phyloP scores from a whole-genome alignment of 2,113 vertebrate species.

The Salminus brasiliensis region DNA sequence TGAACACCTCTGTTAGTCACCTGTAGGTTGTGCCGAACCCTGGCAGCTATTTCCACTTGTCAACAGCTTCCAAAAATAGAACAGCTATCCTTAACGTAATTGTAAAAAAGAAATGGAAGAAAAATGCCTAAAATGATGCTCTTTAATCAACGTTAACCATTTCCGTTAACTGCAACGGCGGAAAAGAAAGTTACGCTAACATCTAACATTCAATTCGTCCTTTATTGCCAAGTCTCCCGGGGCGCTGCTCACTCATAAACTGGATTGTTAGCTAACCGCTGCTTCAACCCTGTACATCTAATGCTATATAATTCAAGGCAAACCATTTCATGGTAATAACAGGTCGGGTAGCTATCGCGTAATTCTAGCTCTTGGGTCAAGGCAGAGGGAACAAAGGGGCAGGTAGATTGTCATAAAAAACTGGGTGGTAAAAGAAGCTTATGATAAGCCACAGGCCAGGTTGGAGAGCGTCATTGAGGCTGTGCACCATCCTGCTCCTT shows the following conservation, averaged over 20 bases:
- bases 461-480: not conserved
- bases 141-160: conserved; percentile 7
- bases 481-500: conserved; percentile 24
- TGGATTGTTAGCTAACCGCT: not conserved
- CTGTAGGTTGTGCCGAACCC: conserved; percentile 84
- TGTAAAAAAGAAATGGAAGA: not conserved
- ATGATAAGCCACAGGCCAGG: not conserved
- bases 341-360: conserved; percentile 27
- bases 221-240: not conserved
- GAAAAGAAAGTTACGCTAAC: not conserved
- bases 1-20: conserved; percentile 99
- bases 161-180: not conserved
- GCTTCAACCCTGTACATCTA: not conserved
- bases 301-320: conserved; percentile 22
- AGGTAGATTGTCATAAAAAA: not conserved
- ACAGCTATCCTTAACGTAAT: conserved; percentile 13
- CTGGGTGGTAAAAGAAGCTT: not conserved
- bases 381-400: conserved; percentile 15
- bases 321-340: conserved; percentile 38
- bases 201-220: too few species aligned
- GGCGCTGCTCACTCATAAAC: conserved; percentile 1
- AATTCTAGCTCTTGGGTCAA: conserved; percentile 30
- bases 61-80: conserved; percentile 93
- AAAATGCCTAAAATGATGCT: not conserved
- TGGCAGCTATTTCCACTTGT: conserved; percentile 81